phyloP scores from a whole-genome alignment of 2,797 vertebrate genomes.

The Acrossocheilus fasciatus region DNA sequence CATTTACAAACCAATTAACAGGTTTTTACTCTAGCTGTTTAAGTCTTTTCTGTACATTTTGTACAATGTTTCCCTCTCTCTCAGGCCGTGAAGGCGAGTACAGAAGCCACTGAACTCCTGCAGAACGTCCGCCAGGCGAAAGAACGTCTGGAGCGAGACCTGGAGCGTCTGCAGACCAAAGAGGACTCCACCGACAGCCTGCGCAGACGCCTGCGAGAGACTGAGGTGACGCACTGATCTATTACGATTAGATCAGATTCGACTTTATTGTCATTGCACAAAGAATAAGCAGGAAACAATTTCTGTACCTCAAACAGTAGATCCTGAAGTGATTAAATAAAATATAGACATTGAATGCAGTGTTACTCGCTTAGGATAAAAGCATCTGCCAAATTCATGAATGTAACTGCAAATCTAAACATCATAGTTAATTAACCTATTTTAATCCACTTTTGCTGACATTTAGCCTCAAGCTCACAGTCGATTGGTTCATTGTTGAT shows the following conservation, averaged over 20 bases:
- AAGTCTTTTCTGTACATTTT: background rate
- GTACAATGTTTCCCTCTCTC: background rate
- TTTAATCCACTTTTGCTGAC: background rate
- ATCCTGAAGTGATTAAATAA: background rate
- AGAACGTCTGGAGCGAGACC: conserved; percentile 89
- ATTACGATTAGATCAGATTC: background rate
- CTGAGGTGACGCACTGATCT: conserved; percentile 79
- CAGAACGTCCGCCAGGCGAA: conserved; percentile 92
- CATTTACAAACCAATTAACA: background rate
- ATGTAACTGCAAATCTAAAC: background rate
- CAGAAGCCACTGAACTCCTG: conserved; percentile 93
- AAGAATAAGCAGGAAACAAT: background rate
- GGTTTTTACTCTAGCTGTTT: background rate
- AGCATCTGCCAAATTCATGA: background rate
- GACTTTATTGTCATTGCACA: background rate
- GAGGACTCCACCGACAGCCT: conserved; percentile 96
- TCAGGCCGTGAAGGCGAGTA: conserved; percentile 91
- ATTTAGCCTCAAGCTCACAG: background rate
- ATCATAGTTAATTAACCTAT: background rate
- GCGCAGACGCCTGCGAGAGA: conserved; percentile 91
- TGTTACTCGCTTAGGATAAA: background rate
- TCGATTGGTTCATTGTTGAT: background rate
- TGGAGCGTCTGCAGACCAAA: conserved; percentile 91
- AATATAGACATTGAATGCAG: background rate
- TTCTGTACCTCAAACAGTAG: background rate